Evolutionary conservation across 2,888 invertebrate genomes (phyloP).

Genomic region (Leptopilina syphax): DNA sequence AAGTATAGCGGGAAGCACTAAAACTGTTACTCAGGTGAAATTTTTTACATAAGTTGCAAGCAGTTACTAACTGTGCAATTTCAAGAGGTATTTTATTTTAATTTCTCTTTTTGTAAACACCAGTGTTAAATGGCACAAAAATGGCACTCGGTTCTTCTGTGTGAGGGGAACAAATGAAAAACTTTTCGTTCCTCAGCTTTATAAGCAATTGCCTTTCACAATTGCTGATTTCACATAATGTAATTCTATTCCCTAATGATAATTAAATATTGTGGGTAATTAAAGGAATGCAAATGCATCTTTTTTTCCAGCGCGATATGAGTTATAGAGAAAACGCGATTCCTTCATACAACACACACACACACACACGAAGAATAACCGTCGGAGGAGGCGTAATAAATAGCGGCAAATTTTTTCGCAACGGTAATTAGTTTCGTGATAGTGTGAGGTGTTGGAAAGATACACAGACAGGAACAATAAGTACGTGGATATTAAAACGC

Average conservation of each 20-base stretch:
- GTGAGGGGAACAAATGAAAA: too few relatives aligned
- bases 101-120: too few relatives aligned
- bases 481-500: constrained; percentile 49
- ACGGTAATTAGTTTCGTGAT: constrained; percentile 61
- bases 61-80: constrained; percentile 8
- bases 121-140: too few relatives aligned
- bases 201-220: too few relatives aligned
- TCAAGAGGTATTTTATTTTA: neutral
- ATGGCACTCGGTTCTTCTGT: too few relatives aligned
- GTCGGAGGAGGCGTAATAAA: constrained; percentile 57
- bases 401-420: constrained; percentile 58
- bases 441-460: constrained; percentile 48
- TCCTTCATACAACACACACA: neutral
- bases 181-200: neutral
- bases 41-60: neutral
- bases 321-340: constrained; percentile 7
- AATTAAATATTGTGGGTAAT: constrained; percentile 1
- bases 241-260: neutral
- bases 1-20: constrained; percentile 21
- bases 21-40: constrained; percentile 6
- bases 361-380: neutral
- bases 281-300: constrained; percentile 1
- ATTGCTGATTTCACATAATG: neutral
- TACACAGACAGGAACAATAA: constrained; percentile 29
- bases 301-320: neutral